Percentiles rank a stretch among this genome's conserved stretches.
Evolutionary conservation across 1,140 invertebrate species (phyloP).

Genomic region (Chionoecetes opilio): DNA sequence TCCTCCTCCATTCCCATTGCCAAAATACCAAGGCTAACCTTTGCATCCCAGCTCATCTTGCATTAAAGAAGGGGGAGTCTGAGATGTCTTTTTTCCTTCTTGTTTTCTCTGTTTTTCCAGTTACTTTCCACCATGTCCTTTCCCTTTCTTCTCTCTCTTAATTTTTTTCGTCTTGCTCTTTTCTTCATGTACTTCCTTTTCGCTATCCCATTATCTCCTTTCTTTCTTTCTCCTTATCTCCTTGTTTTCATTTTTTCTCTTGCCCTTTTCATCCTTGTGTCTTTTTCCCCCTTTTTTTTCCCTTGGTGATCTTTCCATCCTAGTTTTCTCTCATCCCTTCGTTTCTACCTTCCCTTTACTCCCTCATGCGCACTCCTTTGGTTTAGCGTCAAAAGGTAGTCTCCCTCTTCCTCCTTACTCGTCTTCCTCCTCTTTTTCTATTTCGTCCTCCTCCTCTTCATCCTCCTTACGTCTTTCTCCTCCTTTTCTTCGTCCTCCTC

Average conservation of each 20-base stretch:
- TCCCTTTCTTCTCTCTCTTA: neutral
- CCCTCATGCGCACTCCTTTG: too few species aligned
- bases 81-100: neutral
- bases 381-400: neutral
- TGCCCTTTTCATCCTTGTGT: too few species aligned
- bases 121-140: neutral
- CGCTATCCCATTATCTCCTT: too few species aligned
- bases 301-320: too few species aligned
- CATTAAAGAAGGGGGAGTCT: neutral
- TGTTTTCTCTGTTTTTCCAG: too few species aligned
- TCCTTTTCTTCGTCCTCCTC: neutral
- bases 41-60: neutral
- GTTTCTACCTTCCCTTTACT: neutral
- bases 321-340: neutral
- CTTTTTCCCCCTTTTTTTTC: too few species aligned
- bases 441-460: neutral
- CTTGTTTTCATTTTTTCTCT: too few species aligned
- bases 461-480: neutral
- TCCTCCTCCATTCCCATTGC: neutral
- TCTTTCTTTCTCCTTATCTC: too few species aligned
- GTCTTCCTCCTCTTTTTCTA: neutral
- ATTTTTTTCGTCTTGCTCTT: neutral
- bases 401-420: neutral
- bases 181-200: too few species aligned
- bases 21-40: slow-evolving; percentile 16